Conservation (phyloP, 2,113 vertebrate genomes). For the Hippocampus abdominalis region DNA sequence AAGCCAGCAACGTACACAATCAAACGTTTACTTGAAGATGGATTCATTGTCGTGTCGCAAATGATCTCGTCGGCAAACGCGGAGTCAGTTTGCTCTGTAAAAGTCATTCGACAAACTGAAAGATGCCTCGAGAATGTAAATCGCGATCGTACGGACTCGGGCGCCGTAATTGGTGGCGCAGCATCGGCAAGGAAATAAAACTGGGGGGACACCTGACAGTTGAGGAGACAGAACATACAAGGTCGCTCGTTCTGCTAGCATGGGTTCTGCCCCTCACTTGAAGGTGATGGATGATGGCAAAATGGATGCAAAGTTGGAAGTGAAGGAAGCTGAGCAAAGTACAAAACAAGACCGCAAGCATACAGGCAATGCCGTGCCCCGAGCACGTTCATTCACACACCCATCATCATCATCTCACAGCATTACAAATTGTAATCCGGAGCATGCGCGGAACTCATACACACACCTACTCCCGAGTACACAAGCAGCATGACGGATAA, state of each 20-base stretch:
- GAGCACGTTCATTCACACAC: not conserved
- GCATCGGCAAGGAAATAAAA: conserved; percentile 20
- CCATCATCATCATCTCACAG: conserved; percentile 8
- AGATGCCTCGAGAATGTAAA: conserved; percentile 22
- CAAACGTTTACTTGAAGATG: conserved; percentile 37
- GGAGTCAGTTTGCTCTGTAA: conserved; percentile 21
- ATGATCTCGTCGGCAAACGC: conserved; percentile 27
- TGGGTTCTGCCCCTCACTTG: conserved; percentile 2
- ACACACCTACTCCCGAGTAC: conserved; percentile 51
- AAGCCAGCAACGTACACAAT: conserved; percentile 28
- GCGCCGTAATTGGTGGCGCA: conserved; percentile 14
- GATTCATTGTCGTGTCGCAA: conserved; percentile 26
- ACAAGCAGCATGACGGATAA: conserved; percentile 42
- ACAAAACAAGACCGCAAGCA: conserved; percentile 1
- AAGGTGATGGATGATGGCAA: conserved; percentile 30
- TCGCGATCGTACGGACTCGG: conserved; percentile 1
- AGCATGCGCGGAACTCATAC: conserved; percentile 29
- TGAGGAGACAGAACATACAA: conserved; percentile 16
- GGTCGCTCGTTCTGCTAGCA: conserved; percentile 18
- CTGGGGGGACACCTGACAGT: conserved; percentile 18
- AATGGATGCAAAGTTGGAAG: conserved; percentile 28
- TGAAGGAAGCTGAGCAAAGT: conserved; percentile 23
- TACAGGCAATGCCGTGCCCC: not conserved
- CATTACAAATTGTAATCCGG: conserved; percentile 20
- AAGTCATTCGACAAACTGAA: conserved; percentile 38